Base-by-base conservation (phyloP, 2,113 vertebrate species). In the Anguilla rostrata region DNA sequence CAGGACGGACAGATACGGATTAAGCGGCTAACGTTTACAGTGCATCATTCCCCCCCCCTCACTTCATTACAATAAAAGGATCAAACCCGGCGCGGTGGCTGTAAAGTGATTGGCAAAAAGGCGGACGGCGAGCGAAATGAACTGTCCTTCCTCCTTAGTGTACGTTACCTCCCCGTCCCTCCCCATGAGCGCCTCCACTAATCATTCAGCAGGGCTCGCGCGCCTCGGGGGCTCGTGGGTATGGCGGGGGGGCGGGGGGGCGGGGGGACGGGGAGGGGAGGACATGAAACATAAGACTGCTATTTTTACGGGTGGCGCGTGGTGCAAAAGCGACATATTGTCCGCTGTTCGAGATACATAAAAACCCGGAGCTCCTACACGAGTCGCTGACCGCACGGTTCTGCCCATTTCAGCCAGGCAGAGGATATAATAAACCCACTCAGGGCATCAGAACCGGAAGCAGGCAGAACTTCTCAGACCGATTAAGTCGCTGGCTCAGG, bases 11-110 rank as follows among this genome's bases (percentile, higher is more conserved):
- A 89, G 86, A 90, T 86, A 87, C 89, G 89, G 90, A 90, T 93
- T 93, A 93, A 94, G 91, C 79, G 22, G 90, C 90, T 88, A 84
- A 86, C 88, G 91, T 93, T 90, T 86, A 89, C 89, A 90, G 89
- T 92, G 87, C 90, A 93, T 94, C 89, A 92, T 90, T 89, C 87
- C 82, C 86, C 34, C 34, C 34, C 34, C 90, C 84, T 91, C 92
- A 92, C 92, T 94, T 96, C 92, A 94, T 96, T 94, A 95, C 92
- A 94, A 94, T 95, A 93, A 95, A 94, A 94, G 94, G 93, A 94
- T 95, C 94, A 94, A 34, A 95, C 94, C 93, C 92, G 91, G 88
- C 82, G 46, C 78, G 66, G 87, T 84, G 34, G 87, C 87, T 71
- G 85, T 82, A 87, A 89, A 90, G 91, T 86, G 89, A 89, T 56